phyloP scores from a whole-genome alignment of 2,797 vertebrate genomes.

The Leuciscus waleckii region DNA sequence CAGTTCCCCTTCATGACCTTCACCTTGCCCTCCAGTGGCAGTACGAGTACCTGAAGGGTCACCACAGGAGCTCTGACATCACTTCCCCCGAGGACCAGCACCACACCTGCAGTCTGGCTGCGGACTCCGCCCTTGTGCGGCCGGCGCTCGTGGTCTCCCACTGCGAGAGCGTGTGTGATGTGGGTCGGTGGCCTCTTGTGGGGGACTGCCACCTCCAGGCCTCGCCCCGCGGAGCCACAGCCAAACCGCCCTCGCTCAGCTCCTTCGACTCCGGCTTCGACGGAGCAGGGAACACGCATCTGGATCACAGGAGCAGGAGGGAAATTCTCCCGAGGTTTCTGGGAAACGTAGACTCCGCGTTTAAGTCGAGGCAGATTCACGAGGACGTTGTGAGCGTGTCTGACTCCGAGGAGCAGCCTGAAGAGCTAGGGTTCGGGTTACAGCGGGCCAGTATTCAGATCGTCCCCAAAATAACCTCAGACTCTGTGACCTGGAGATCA shows the following conservation, averaged over 20 bases:
- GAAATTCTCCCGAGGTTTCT: constrained; percentile 40
- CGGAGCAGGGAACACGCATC: constrained; percentile 66
- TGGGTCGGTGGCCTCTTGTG: not conserved
- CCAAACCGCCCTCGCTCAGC: constrained; percentile 69
- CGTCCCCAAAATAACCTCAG: constrained; percentile 63
- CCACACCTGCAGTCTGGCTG: not conserved
- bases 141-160: not conserved
- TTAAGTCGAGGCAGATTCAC: constrained; percentile 5
- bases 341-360: constrained; percentile 25
- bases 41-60: constrained; percentile 68
- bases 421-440: constrained; percentile 49
- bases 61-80: not conserved
- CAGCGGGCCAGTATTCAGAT: constrained; percentile 69
- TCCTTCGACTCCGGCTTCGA: constrained; percentile 79
- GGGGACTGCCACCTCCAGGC: not conserved
- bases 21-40: constrained; percentile 78
- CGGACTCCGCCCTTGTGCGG: not conserved
- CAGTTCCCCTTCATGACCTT: constrained; percentile 67
- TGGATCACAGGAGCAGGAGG: constrained; percentile 59
- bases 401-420: constrained; percentile 53
- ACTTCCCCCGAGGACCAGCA: not conserved
- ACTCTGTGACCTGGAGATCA: constrained; percentile 75
- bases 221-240: not conserved
- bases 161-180: not conserved
- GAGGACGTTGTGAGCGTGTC: constrained; percentile 60